Base-by-base conservation (phyloP, 2,113 vertebrate genomes). In the Sylvietta virens region DNA sequence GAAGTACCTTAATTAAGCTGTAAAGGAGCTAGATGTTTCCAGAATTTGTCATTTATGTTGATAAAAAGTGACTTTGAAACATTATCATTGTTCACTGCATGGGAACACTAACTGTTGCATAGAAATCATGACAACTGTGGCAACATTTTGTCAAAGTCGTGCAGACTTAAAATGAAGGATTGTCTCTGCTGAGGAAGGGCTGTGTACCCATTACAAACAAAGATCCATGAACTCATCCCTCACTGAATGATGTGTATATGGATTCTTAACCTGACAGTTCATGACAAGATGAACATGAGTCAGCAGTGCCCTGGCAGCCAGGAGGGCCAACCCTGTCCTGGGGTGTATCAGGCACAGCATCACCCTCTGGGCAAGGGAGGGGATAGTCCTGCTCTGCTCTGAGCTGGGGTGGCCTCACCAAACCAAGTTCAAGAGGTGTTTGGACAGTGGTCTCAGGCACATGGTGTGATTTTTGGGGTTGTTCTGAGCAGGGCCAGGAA, bases 201-300 rank as follows among this genome's bases (percentile, higher is more conserved):
- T 23, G 2, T 72, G 51, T 86, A 48, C 11, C 6, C 15, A 35
- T 16, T 51, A 23, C 28, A 40, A 76, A 64, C 8, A 24, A 7
- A 2, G 6, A 33, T 56, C 8, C 12, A 28, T 53, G 64, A 71
- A 56, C 48, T 35, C 37, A 13, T 58, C 14, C 17, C 23, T 92
- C 11, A 33, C 7, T 9, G 69, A 28, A 51, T 33, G 13, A 2
- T 51, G 24, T 45, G 15, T 15, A 9, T 9, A 11, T 53, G 62
- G 15, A 23, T 65, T 90, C 33, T 90, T 31, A 61, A 15, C 4
- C 12, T 28, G 18, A 30, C 4, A 60, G 31, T 6, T 15, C 13
- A 31, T 11, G 30, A 0, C 31, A 31, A 15, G 54, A 0, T 27
- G n/a, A 53, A 3, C 15, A 5, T 0, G 21, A 61, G 47, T 0